Evolutionary conservation across 2,113 vertebrate species (phyloP).

Genomic region (Anolis sagrei): DNA sequence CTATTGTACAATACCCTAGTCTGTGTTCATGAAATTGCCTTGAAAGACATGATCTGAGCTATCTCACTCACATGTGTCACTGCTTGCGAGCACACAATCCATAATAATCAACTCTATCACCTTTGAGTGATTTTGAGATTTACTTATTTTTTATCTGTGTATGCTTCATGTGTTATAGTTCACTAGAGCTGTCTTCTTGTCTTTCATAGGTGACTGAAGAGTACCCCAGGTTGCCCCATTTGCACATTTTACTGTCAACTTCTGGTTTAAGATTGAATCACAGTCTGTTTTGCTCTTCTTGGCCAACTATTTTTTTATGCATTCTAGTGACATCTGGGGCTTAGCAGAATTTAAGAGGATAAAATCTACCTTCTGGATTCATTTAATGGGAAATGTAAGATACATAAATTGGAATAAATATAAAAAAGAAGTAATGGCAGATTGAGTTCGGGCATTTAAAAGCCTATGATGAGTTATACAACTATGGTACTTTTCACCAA

Average conservation of each 20-base stretch:
- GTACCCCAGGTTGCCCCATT: slow-evolving; percentile 8
- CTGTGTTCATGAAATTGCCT: not conserved
- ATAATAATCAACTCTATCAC: not conserved
- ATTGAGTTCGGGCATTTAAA: slow-evolving; percentile 30
- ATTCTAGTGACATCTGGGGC: not conserved
- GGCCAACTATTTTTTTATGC: slow-evolving; percentile 21
- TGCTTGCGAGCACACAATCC: not conserved
- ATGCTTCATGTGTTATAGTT: slow-evolving; percentile 21
- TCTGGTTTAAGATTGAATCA: slow-evolving; percentile 33
- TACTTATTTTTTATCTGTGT: slow-evolving; percentile 6
- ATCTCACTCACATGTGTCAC: not conserved
- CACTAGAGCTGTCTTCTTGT: slow-evolving; percentile 29
- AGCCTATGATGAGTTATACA: not conserved
- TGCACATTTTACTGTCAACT: slow-evolving; percentile 16
- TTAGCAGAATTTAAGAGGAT: slow-evolving; percentile 41
- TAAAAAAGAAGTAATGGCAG: slow-evolving; percentile 2
- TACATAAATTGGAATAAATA: slow-evolving; percentile 30
- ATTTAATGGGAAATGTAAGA: slow-evolving; percentile 10
- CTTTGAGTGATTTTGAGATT: not conserved
- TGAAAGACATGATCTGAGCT: not conserved
- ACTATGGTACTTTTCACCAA: not conserved
- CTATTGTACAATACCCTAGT: slow-evolving; percentile 32
- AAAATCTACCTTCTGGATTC: slow-evolving; percentile 28
- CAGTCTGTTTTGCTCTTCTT: not conserved
- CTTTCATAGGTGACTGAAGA: slow-evolving; percentile 41